These are phyloP conservation scores for Drosophila prolongata DNA, from an alignment of 2,888 invertebrate genomes.

Conservation along the genomic window DNA sequence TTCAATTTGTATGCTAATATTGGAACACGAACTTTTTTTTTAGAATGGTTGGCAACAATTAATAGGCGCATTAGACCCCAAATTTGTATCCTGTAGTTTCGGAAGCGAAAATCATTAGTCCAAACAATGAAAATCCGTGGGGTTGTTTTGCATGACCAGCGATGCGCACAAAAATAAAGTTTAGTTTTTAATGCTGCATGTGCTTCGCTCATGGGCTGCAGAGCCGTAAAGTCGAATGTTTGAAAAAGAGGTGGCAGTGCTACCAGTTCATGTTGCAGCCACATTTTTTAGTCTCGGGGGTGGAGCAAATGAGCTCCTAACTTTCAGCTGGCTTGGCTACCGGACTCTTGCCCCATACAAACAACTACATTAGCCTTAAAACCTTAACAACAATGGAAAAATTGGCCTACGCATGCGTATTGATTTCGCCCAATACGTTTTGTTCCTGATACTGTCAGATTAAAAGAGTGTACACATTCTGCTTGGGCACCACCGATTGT, in stretches of 20 bases:
- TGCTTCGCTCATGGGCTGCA: slow-evolving; percentile 61
- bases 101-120: slow-evolving; percentile 50
- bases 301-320: slow-evolving; percentile 28
- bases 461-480: too few relatives aligned
- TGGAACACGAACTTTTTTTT: neutral
- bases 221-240: neutral
- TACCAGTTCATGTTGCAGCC: neutral
- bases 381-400: slow-evolving; percentile 46
- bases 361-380: slow-evolving; percentile 74
- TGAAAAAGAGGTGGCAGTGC: slow-evolving; percentile 42
- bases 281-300: slow-evolving; percentile 20
- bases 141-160: slow-evolving; percentile 46
- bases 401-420: slow-evolving; percentile 59
- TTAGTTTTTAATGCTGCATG: slow-evolving; percentile 59
- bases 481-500: too few relatives aligned
- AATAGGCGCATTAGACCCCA: slow-evolving; percentile 36
- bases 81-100: slow-evolving; percentile 14
- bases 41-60: slow-evolving; percentile 57
- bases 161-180: slow-evolving; percentile 68
- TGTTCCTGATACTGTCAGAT: too few relatives aligned
- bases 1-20: neutral
- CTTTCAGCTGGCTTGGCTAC: slow-evolving; percentile 31
- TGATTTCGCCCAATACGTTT: too few relatives aligned
- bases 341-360: slow-evolving; percentile 57
- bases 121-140: slow-evolving; percentile 59